Conservation (phyloP, 92 coral and sea anemone genomes). For the Meandrina meandrites region DNA sequence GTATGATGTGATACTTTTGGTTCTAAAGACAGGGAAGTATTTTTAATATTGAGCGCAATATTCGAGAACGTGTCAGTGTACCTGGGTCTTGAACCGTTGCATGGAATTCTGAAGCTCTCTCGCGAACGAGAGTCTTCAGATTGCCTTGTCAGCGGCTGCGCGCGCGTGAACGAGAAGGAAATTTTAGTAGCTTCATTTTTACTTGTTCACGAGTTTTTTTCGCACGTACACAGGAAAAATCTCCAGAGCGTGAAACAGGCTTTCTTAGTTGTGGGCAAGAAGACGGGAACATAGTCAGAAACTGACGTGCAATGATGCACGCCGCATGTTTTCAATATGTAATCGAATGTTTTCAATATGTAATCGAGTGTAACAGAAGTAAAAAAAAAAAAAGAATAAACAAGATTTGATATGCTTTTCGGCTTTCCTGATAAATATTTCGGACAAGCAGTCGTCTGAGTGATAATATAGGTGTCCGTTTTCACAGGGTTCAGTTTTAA, state of each 20-base stretch:
- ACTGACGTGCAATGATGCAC: neutral
- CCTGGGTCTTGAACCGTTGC: neutral
- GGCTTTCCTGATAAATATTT: neutral
- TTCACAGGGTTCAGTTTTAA: neutral
- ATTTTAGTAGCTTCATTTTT: too few species aligned
- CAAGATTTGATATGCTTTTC: neutral
- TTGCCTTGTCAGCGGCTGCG: neutral
- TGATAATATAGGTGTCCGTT: neutral
- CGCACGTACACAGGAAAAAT: neutral
- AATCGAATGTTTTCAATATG: neutral
- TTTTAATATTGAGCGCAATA: neutral
- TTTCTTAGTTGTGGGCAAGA: neutral
- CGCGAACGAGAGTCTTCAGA: neutral
- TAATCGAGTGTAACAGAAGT: neutral
- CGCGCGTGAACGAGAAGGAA: neutral
- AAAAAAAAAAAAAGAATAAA: neutral
- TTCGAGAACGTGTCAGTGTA: neutral
- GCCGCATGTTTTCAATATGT: neutral
- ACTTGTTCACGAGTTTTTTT: neutral
- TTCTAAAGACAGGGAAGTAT: too few species aligned
- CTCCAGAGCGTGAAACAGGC: neutral
- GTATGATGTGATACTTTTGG: too few species aligned
- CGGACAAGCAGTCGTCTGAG: neutral
- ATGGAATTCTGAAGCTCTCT: neutral
- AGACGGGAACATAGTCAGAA: neutral